A percentile compares a stretch with the other conserved stretches of the same genome.
Conservation (phyloP, 2,888 invertebrate species). For the Ennomos erosarius region DNA sequence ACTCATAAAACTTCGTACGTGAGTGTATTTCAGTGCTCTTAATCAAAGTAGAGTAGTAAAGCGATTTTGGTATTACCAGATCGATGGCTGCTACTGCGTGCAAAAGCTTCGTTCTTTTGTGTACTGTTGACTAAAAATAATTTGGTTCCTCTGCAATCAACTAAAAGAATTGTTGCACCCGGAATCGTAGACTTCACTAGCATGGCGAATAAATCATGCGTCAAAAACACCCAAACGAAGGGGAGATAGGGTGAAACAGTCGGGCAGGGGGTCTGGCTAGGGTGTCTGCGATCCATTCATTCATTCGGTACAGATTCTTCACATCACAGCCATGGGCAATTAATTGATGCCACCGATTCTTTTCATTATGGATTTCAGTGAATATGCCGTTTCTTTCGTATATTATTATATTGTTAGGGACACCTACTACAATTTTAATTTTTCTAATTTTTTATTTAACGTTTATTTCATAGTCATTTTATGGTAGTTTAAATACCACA, state of each 20-base stretch:
- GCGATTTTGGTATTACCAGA: slow-evolving; percentile 32
- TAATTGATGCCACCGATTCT: slow-evolving; percentile 56
- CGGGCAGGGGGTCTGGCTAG: slow-evolving; percentile 49
- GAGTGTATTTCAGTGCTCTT: slow-evolving; percentile 51
- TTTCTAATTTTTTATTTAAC: no score
- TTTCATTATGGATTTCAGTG: slow-evolving; percentile 51
- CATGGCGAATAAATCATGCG: slow-evolving; percentile 68
- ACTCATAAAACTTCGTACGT: slow-evolving; percentile 64
- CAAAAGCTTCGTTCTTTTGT: slow-evolving; percentile 21
- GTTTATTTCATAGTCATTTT: no score
- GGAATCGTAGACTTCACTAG: slow-evolving; percentile 47
- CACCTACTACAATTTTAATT: no score
- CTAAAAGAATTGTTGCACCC: slow-evolving; percentile 48
- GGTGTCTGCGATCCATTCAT: slow-evolving; percentile 58
- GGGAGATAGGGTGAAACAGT: slow-evolving; percentile 64
- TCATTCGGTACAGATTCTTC: slow-evolving; percentile 62
- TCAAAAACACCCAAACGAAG: slow-evolving; percentile 66
- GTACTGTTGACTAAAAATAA: slow-evolving; percentile 37
- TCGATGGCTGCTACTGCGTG: not conserved
- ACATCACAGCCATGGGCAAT: slow-evolving; percentile 63
- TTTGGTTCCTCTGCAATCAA: slow-evolving; percentile 45
- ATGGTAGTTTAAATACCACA: slow-evolving; percentile 38
- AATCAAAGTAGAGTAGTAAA: slow-evolving; percentile 38
- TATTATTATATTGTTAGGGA: no score
- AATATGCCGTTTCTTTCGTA: slow-evolving; percentile 19